Evolutionary conservation across 2,113 vertebrate genomes (phyloP).

Genomic region (Antennarius striatus): DNA sequence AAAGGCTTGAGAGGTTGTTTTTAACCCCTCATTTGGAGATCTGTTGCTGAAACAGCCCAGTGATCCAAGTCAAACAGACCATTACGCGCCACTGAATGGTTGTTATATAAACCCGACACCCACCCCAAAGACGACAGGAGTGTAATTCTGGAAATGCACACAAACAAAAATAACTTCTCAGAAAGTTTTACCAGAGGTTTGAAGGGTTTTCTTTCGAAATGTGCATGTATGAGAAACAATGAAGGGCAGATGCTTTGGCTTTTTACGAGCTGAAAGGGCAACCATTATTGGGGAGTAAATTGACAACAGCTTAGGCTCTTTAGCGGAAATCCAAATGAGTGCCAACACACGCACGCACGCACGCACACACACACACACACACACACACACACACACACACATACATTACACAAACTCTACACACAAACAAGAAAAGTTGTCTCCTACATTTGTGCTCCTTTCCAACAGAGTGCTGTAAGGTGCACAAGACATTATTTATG

Average conservation of each 20-base stretch:
- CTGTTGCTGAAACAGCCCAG: constrained; percentile 5
- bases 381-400: no score
- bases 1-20: constrained; percentile 23
- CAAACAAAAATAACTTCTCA: constrained; percentile 8
- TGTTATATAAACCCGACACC: neutral
- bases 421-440: no score
- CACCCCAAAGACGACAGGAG: neutral
- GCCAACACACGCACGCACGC: neutral
- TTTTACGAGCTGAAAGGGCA: neutral
- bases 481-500: no score
- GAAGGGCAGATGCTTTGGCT: constrained; percentile 12
- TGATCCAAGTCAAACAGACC: constrained; percentile 14
- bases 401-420: no score
- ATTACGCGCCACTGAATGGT: constrained; percentile 10
- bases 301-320: no score
- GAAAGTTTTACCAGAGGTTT: neutral
- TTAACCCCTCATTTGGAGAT: constrained; percentile 51
- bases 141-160: constrained; percentile 26
- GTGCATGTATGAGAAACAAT: neutral
- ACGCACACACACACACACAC: no score
- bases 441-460: no score
- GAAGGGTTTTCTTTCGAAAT: constrained; percentile 19
- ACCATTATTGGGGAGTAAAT: neutral
- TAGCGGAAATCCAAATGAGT: no score
- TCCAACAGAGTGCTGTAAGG: no score